These are phyloP conservation scores for Pterostichus madidus DNA, from an alignment of 2,888 invertebrate species.

Conservation along the genomic window DNA sequence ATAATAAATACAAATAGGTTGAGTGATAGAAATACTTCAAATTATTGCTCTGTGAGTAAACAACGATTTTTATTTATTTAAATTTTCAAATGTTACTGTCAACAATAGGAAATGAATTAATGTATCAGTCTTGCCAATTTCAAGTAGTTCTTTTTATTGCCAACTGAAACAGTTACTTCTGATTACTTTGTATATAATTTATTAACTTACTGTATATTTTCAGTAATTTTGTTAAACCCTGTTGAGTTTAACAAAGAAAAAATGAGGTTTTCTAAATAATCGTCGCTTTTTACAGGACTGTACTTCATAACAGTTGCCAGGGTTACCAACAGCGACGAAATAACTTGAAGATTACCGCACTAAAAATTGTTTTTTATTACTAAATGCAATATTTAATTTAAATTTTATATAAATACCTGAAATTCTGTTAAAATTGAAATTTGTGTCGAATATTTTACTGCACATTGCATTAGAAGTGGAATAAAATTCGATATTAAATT, in stretches of 20 bases:
- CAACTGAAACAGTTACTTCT: too few species aligned
- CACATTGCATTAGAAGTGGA: conserved; percentile 74
- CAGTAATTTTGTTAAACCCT: conserved; percentile 77
- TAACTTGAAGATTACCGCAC: conserved; percentile 75
- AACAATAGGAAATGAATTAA: too few species aligned
- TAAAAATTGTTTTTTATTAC: conserved; percentile 70
- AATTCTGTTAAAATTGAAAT: conserved; percentile 73
- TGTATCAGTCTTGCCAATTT: too few species aligned
- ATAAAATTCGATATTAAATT: conserved; percentile 68
- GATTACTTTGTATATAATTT: too few species aligned
- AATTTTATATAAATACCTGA: background rate
- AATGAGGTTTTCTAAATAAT: background rate
- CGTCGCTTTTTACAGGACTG: conserved; percentile 68
- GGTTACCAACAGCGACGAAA: conserved; percentile 73
- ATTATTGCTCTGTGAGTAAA: too few species aligned
- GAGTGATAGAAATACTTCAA: too few species aligned
- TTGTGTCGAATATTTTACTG: conserved; percentile 79
- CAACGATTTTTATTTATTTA: too few species aligned
- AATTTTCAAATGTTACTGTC: too few species aligned
- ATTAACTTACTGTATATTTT: conserved; percentile 75
- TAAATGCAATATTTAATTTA: conserved; percentile 16
- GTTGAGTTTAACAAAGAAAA: conserved; percentile 72
- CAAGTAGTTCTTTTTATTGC: too few species aligned
- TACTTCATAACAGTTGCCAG: conserved; percentile 69
- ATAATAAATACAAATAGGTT: too few species aligned